These are phyloP conservation scores for Neuroterus valhalla DNA, from an alignment of 1,140 invertebrate genomes.

Conservation along the genomic window DNA sequence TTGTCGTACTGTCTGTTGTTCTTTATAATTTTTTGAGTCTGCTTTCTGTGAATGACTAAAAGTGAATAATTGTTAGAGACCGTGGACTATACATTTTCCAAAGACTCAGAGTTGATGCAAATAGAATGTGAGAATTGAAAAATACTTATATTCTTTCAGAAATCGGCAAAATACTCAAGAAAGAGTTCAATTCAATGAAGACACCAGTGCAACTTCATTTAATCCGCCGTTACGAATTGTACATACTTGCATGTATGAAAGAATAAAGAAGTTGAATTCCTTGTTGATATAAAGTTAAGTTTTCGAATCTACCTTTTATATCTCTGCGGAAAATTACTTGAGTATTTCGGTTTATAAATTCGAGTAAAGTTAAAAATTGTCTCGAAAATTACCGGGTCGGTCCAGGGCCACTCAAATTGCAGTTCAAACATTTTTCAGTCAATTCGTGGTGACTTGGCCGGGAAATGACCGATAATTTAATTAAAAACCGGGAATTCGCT, in stretches of 20 bases:
- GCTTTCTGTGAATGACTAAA: no score
- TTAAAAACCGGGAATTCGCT: no score
- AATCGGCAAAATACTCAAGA: background rate
- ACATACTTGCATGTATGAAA: slow-evolving; percentile 38
- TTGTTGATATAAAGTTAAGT: background rate
- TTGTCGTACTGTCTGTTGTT: background rate
- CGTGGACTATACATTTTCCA: slow-evolving; percentile 20
- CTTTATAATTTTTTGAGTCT: background rate
- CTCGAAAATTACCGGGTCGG: no score
- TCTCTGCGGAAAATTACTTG: no score
- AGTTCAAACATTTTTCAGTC: no score
- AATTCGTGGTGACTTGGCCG: no score
- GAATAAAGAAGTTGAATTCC: slow-evolving; percentile 41
- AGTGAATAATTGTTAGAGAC: slow-evolving; percentile 53
- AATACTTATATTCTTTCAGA: background rate
- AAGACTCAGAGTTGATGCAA: slow-evolving; percentile 7
- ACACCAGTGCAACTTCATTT: background rate
- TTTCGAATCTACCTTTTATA: background rate
- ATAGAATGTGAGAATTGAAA: background rate
- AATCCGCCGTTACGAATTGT: slow-evolving; percentile 29
- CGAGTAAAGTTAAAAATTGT: no score
- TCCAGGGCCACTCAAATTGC: no score
- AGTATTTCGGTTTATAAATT: no score
- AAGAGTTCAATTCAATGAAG: background rate
- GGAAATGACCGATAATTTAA: no score